Conservation (phyloP, 2,888 invertebrate genomes). For the Ormyrus labotus region DNA sequence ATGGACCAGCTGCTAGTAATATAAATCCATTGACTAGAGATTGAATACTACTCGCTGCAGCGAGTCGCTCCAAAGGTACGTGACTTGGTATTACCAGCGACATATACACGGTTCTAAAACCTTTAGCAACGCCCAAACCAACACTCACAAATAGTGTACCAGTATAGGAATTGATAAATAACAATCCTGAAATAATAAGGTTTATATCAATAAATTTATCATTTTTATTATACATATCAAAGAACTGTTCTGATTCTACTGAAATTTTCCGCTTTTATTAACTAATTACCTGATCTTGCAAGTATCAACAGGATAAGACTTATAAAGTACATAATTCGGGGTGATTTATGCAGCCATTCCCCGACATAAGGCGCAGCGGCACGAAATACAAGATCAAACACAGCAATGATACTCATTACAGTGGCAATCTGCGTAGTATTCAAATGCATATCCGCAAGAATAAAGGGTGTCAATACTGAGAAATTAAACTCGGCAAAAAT, state of each 20-base stretch:
- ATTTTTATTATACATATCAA: conserved; percentile 11
- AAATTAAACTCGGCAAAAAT: conserved; percentile 84
- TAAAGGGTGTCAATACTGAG: conserved; percentile 82
- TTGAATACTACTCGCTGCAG: conserved; percentile 84
- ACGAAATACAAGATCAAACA: conserved; percentile 79
- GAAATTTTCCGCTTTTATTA: neutral
- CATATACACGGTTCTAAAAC: conserved; percentile 83
- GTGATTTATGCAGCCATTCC: conserved; percentile 80
- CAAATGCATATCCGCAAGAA: conserved; percentile 81
- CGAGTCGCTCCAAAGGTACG: conserved; percentile 82
- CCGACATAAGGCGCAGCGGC: conserved; percentile 82
- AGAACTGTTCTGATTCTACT: neutral
- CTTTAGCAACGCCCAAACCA: conserved; percentile 82
- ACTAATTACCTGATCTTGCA: conserved; percentile 79
- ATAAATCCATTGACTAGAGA: conserved; percentile 82
- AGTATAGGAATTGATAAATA: conserved; percentile 70
- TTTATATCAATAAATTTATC: conserved; percentile 47
- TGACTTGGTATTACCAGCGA: conserved; percentile 82
- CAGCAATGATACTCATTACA: conserved; percentile 80
- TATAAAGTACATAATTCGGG: conserved; percentile 81
- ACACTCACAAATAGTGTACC: conserved; percentile 77
- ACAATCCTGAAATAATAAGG: conserved; percentile 70
- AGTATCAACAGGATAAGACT: conserved; percentile 80
- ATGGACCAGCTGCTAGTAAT: conserved; percentile 80
- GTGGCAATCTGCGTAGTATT: conserved; percentile 79